Conservation (phyloP, 2,797 vertebrate species). For the Thaleichthys pacificus region DNA sequence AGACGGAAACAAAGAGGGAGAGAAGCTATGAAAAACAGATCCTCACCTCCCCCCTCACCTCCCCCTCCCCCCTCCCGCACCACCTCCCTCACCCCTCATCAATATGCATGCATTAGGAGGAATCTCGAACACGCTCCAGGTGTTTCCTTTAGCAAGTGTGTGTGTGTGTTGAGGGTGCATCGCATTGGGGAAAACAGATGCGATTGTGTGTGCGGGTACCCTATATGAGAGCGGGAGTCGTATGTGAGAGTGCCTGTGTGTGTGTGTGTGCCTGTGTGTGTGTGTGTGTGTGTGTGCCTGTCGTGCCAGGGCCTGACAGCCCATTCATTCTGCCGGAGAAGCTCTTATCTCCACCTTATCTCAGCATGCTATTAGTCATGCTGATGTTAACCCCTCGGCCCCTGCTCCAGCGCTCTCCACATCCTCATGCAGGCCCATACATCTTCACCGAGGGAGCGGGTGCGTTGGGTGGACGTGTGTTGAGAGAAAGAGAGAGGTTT, state of each 20-base stretch:
- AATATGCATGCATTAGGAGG: background rate
- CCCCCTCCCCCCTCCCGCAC: too few species aligned
- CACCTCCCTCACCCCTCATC: background rate
- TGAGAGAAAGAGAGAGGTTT: background rate
- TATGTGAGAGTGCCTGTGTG: background rate
- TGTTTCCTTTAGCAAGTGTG: background rate
- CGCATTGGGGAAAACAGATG: constrained; percentile 4
- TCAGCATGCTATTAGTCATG: constrained; percentile 14
- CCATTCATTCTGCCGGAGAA: constrained; percentile 9
- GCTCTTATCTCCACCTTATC: constrained; percentile 7
- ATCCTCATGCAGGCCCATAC: background rate
- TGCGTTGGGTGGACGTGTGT: background rate
- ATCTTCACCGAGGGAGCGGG: background rate
- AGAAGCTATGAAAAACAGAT: background rate
- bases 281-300: background rate
- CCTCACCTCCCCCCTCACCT: too few species aligned
- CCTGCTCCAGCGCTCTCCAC: background rate
- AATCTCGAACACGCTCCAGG: background rate
- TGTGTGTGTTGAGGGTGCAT: background rate
- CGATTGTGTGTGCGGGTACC: constrained; percentile 10
- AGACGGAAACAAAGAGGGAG: background rate
- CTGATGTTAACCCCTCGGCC: constrained; percentile 1
- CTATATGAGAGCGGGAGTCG: background rate
- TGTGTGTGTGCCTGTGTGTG: background rate
- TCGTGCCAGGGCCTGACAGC: constrained; percentile 6